Conservation (phyloP, 2,888 invertebrate genomes). For the Drosophila pegasa region DNA sequence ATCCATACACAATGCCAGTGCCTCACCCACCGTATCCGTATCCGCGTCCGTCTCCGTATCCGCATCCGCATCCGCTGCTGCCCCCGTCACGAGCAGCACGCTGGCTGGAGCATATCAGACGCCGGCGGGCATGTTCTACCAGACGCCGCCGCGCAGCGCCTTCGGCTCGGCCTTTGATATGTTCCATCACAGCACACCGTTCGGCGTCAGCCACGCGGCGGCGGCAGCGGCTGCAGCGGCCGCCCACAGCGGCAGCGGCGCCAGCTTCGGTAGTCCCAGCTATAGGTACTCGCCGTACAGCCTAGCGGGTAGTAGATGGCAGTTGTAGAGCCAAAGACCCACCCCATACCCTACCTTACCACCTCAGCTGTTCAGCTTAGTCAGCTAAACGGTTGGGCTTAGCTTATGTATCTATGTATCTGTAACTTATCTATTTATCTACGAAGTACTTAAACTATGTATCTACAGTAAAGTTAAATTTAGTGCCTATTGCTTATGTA, state of each 20-base stretch:
- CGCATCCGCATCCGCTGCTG: conserved; percentile 62
- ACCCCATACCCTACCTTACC: not conserved
- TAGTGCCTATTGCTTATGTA: conserved; percentile 74
- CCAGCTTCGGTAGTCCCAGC: conserved; percentile 84
- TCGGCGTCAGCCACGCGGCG: conserved; percentile 82
- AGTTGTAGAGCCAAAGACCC: conserved; percentile 68
- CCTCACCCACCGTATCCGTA: conserved; percentile 80
- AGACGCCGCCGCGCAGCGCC: conserved; percentile 83
- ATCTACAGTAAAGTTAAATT: conserved; percentile 50
- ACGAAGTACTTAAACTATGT: conserved; percentile 38
- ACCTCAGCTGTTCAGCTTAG: conserved; percentile 12
- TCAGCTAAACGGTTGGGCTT: conserved; percentile 28
- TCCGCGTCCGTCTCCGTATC: conserved; percentile 38
- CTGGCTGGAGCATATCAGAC: conserved; percentile 71
- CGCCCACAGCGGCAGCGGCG: conserved; percentile 78
- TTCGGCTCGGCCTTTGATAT: conserved; percentile 85
- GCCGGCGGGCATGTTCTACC: conserved; percentile 82
- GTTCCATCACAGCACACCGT: conserved; percentile 85
- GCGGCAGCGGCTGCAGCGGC: conserved; percentile 70
- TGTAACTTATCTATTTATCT: conserved; percentile 39
- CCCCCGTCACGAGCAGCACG: conserved; percentile 42
- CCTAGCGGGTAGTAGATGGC: conserved; percentile 84
- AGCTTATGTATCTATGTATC: conserved; percentile 51
- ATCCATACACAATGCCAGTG: conserved; percentile 77
- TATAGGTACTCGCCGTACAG: conserved; percentile 85